Conservation (phyloP, 1,140 invertebrate species). For the Nasonia vitripennis region DNA sequence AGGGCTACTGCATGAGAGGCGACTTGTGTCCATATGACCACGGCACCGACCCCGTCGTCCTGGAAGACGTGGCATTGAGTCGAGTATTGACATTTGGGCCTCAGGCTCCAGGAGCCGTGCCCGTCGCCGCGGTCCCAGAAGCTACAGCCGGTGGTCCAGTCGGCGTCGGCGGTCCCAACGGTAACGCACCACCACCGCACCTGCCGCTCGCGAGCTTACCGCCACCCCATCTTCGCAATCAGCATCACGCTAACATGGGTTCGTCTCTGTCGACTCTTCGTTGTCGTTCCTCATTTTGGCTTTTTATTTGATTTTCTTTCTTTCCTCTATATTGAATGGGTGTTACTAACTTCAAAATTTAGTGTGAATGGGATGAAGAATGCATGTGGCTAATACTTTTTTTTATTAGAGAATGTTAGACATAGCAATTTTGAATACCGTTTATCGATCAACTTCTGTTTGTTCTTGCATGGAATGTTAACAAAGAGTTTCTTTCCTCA, state of each 20-base stretch:
- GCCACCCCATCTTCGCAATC: slow-evolving; percentile 75
- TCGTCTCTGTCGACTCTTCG: slow-evolving; percentile 37
- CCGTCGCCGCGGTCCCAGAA: slow-evolving; percentile 67
- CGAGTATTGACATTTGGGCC: slow-evolving; percentile 77
- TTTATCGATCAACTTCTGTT: too few species aligned
- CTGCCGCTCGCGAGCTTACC: slow-evolving; percentile 74
- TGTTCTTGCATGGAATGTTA: too few species aligned
- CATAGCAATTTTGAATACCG: too few species aligned
- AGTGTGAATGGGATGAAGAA: not conserved
- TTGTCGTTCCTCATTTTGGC: not conserved
- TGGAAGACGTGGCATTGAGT: slow-evolving; percentile 86
- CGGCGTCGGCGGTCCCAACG: slow-evolving; percentile 61
- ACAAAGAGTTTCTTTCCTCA: too few species aligned
- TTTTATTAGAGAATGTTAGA: too few species aligned
- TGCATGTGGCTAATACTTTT: too few species aligned
- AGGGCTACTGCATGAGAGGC: slow-evolving; percentile 95
- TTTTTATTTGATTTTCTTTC: not conserved
- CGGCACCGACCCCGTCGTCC: slow-evolving; percentile 93
- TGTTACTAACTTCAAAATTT: not conserved
- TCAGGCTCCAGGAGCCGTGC: slow-evolving; percentile 70
- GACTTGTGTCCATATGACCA: slow-evolving; percentile 97
- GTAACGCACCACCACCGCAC: slow-evolving; percentile 72
- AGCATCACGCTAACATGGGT: slow-evolving; percentile 73
- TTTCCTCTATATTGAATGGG: not conserved
- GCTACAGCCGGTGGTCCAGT: slow-evolving; percentile 52